Base-by-base conservation (phyloP, 2,113 vertebrate genomes). In the Catagonus wagneri region DNA sequence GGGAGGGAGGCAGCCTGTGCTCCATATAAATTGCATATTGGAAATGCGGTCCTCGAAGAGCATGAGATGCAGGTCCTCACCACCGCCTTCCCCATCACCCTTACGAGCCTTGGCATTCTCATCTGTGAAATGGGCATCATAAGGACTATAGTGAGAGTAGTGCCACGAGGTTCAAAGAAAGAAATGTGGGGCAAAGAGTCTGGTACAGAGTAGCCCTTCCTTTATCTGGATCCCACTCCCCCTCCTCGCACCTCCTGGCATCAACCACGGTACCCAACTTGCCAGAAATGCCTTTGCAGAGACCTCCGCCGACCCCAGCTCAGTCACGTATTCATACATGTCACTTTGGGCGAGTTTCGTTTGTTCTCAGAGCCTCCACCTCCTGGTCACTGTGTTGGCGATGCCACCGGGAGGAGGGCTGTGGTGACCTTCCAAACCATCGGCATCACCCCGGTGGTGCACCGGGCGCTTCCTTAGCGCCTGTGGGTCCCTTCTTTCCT, bases 101-200 rank as follows among this genome's bases (percentile, higher is more conserved):
- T 34, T 75, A 19, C 0, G 6, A 54, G 27, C n/a, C 71, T 92
- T 16, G 9, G 10, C 92, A 71, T 63, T 9, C 58, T 56, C 32
- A 44, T 65, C 66, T 85, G 39, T 92, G 93, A 96, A 87, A 96
- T 39, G 87, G 83, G 72, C 52, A 34, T 2, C 25, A 58, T 0
- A 29, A 29, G 10, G 6, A 20, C 7, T 39, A 17, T 81, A 8
- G 60, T 13, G 1, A 16, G 39, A 61, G 25, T 32, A 15, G 13
- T 44, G 25, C 65, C 66, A 14, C 2, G n/a, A 80, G 17, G 27
- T 36, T 14, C n/a, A 56, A 76, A 72, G 71, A 89, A 54, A 52
- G 3, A 6, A 54, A 20, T 0, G 3, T 19, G 83, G 68, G 74
- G 10, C 25, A 9, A 52, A 72, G 23, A 71, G 36, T 25, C 19